Percentiles rank a stretch among this genome's conserved stretches.
Evolutionary conservation across 2,797 vertebrate genomes (phyloP).

Genomic region (Austrolebias charrua): DNA sequence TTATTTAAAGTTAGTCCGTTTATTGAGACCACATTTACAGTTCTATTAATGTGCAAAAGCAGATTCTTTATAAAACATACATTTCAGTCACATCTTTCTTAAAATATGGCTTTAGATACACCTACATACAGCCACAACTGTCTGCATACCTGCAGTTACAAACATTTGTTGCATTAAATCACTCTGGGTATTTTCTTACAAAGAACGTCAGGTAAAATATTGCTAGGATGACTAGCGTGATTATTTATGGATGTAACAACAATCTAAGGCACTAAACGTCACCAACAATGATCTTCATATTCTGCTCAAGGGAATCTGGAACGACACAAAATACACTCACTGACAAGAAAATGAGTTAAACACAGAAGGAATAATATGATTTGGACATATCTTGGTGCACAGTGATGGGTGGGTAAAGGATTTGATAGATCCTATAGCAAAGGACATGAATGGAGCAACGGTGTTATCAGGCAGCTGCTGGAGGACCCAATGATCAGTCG

Average conservation of each 20-base stretch:
- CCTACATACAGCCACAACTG: slow-evolving; percentile 15
- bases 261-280: slow-evolving; percentile 70
- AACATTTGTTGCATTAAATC: slow-evolving; percentile 37
- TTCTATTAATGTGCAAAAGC: slow-evolving; percentile 61
- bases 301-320: slow-evolving; percentile 58
- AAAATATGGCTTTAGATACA: slow-evolving; percentile 25
- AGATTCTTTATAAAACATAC: slow-evolving; percentile 32
- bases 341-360: too few relatives aligned
- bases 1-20: slow-evolving; percentile 9
- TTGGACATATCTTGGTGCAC: too few relatives aligned
- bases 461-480: too few relatives aligned
- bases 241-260: slow-evolving; percentile 55
- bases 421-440: too few relatives aligned
- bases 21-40: slow-evolving; percentile 54
- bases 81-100: too few relatives aligned
- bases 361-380: too few relatives aligned
- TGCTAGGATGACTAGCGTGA: slow-evolving; percentile 73
- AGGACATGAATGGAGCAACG: too few relatives aligned
- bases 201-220: slow-evolving; percentile 62
- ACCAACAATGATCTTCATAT: slow-evolving; percentile 46
- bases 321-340: slow-evolving; percentile 24
- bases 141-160: slow-evolving; percentile 21
- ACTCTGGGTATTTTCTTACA: slow-evolving; percentile 27
- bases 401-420: too few relatives aligned
- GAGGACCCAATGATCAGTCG: too few relatives aligned